These are phyloP conservation scores for Fulica atra DNA, from an alignment of 2,113 vertebrate genomes.

Conservation along the genomic window DNA sequence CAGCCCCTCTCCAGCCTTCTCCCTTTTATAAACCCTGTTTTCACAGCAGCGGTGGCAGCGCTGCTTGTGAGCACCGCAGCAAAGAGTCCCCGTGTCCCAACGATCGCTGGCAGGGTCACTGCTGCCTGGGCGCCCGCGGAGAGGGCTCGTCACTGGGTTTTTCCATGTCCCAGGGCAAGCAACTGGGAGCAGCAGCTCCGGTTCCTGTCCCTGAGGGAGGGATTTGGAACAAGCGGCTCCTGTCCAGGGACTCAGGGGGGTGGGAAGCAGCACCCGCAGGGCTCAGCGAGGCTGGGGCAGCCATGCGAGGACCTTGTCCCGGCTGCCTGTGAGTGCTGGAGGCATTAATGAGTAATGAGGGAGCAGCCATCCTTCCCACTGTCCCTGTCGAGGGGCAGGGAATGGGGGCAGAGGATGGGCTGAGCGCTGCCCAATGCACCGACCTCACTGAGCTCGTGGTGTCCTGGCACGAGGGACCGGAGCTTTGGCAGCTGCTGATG, in stretches of 20 bases:
- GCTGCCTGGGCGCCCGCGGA: background rate
- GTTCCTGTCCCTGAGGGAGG: fast-evolving
- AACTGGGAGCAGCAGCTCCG: fast-evolving
- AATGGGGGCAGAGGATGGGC: fast-evolving
- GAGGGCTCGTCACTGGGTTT: background rate
- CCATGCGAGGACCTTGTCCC: background rate
- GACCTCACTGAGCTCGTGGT: fast-evolving
- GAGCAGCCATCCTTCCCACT: background rate
- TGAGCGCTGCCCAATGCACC: background rate
- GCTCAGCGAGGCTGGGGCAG: fast-evolving
- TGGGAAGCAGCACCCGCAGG: fast-evolving
- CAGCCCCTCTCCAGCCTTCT: too few relatives aligned
- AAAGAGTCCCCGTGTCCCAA: background rate
- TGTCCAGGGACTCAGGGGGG: fast-evolving
- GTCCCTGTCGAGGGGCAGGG: background rate
- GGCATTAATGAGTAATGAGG: conserved; percentile 23
- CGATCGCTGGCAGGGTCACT: background rate
- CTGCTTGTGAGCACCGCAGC: background rate
- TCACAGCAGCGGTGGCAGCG: fast-evolving
- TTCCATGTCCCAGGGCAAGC: background rate
- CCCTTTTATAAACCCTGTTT: fast-evolving
- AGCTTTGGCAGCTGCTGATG: fast-evolving
- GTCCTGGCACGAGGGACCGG: fast-evolving
- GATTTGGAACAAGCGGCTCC: background rate
- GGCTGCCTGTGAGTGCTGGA: fast-evolving